A percentile compares a stretch with the other conserved stretches of the same genome.
Evolutionary conservation across 2,888 invertebrate species (phyloP).

Genomic region (Macroteleia sp.): DNA sequence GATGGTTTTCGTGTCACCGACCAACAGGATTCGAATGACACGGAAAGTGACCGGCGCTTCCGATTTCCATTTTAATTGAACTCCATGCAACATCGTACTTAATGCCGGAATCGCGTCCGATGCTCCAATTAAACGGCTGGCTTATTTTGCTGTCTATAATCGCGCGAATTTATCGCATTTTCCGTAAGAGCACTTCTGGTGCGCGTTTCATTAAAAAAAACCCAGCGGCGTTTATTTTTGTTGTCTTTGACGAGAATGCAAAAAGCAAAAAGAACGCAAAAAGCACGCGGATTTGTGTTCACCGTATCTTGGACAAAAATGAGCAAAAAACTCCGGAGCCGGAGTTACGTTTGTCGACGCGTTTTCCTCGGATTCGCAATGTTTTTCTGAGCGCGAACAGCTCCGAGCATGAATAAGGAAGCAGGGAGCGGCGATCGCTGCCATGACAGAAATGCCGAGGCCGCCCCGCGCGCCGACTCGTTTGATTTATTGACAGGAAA

Average conservation of each 20-base stretch:
- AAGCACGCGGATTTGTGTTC: no score
- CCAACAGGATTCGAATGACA: constrained; percentile 37
- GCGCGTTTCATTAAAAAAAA: constrained; percentile 30
- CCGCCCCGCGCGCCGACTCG: constrained; percentile 73
- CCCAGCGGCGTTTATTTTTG: constrained; percentile 27
- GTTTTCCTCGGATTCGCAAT: constrained; percentile 43
- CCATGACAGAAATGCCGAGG: constrained; percentile 80
- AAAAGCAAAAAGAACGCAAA: no score
- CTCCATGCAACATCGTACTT: constrained; percentile 83
- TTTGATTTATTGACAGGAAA: constrained; percentile 84
- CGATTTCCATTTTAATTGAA: constrained; percentile 84
- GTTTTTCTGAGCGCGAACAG: constrained; percentile 65
- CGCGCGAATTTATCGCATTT: constrained; percentile 51
- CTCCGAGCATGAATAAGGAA: constrained; percentile 78
- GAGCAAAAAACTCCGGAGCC: no score
- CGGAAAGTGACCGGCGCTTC: constrained; percentile 68
- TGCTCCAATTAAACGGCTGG: constrained; percentile 80
- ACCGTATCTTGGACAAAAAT: background rate
- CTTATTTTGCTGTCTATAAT: constrained; percentile 56
- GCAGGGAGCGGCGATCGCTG: constrained; percentile 73
- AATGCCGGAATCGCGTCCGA: constrained; percentile 80
- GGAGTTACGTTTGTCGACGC: no score
- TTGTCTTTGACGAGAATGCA: no score
- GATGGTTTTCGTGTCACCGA: constrained; percentile 19
- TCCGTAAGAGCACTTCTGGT: constrained; percentile 45